phyloP scores from a whole-genome alignment of 35 echinoderm and acorn worm species.

The Patiria miniata region DNA sequence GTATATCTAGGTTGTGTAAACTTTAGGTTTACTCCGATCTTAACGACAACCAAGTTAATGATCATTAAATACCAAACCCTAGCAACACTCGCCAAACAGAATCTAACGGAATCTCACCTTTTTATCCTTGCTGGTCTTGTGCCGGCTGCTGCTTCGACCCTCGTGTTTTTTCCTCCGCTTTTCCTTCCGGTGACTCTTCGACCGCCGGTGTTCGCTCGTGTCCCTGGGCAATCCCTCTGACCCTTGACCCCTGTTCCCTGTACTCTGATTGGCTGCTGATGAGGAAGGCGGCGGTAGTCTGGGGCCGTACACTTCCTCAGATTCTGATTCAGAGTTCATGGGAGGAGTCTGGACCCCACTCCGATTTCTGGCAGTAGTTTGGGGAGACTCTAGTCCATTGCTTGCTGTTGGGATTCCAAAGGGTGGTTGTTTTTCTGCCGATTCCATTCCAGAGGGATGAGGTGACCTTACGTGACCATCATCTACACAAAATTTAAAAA shows the following conservation, averaged over 20 bases:
- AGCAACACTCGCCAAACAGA: too few relatives aligned
- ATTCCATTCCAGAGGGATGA: not conserved
- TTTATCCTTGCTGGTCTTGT: not conserved
- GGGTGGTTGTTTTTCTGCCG: not conserved
- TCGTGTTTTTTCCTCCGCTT: constrained; percentile 15
- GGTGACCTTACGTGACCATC: not conserved
- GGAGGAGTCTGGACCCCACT: not conserved
- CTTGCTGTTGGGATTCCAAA: not conserved
- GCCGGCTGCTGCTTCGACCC: not conserved
- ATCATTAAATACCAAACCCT: too few relatives aligned
- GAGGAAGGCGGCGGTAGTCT: not conserved
- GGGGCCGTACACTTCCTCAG: not conserved
- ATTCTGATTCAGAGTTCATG: not conserved
- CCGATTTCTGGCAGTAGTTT: not conserved
- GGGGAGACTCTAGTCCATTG: not conserved
- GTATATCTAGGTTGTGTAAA: too few relatives aligned
- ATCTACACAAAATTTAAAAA: not conserved
- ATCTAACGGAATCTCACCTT: too few relatives aligned
- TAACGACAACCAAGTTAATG: too few relatives aligned
- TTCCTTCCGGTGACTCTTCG: not conserved
- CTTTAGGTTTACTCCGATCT: too few relatives aligned
- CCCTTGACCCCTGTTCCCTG: not conserved
- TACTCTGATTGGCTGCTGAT: not conserved
- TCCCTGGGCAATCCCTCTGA: not conserved
- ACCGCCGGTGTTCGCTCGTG: not conserved